A percentile compares a stretch with the other conserved stretches of the same genome.
Evolutionary conservation across 92 coral and sea anemone genomes (phyloP).

Genomic region (Micromussa lordhowensis): DNA sequence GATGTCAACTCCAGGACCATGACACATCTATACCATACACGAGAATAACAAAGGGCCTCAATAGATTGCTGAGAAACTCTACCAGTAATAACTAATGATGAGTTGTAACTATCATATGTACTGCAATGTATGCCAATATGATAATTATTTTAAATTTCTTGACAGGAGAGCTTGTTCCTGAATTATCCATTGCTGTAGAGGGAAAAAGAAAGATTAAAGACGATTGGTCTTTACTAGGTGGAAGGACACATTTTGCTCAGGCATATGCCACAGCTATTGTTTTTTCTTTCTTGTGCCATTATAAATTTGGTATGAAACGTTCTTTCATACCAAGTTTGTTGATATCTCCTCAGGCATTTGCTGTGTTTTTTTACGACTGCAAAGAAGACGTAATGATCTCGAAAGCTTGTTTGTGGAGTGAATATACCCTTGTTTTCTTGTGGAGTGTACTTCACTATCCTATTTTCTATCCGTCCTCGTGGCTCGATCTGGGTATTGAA

Average conservation of each 20-base stretch:
- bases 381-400: not conserved
- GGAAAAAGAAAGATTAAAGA: not conserved
- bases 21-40: no score
- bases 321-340: slow-evolving; percentile 3
- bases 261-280: not conserved
- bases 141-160: not conserved
- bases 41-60: no score
- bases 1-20: no score
- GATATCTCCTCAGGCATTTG: not conserved
- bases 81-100: no score
- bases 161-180: not conserved
- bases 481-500: not conserved
- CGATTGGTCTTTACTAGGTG: not conserved
- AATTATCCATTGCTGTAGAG: not conserved
- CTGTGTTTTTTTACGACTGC: slow-evolving; percentile 2
- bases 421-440: not conserved
- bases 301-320: slow-evolving; percentile 1
- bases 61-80: no score
- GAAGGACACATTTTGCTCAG: not conserved
- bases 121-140: no score
- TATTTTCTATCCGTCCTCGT: not conserved
- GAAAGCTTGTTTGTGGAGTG: not conserved
- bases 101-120: no score
- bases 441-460: not conserved
- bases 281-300: slow-evolving; percentile 8